These are phyloP conservation scores for Escarpia spicata DNA, from an alignment of 2,888 invertebrate genomes.

Conservation along the genomic window DNA sequence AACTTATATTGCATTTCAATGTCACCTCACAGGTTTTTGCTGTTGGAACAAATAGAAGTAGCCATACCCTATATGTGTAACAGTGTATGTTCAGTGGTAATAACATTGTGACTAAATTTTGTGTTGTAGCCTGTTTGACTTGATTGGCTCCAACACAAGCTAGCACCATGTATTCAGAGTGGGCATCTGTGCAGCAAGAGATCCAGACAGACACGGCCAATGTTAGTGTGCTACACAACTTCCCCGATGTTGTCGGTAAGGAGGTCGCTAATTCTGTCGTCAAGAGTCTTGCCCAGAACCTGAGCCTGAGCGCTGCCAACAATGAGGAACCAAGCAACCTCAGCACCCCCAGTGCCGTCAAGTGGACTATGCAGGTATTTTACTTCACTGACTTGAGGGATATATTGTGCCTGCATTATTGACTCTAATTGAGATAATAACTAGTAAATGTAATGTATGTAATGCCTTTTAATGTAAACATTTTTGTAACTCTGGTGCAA, in stretches of 20 bases:
- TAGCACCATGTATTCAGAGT: constrained; percentile 66
- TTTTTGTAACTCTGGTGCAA: no score
- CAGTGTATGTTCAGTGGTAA: neutral
- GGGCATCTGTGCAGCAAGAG: constrained; percentile 65
- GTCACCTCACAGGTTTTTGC: no score
- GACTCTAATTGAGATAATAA: no score
- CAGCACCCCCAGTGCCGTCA: constrained; percentile 79
- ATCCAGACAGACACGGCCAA: constrained; percentile 63
- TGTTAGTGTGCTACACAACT: constrained; percentile 78
- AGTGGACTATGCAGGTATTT: constrained; percentile 78
- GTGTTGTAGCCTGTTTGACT: neutral
- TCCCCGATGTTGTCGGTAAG: constrained; percentile 77
- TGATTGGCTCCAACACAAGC: neutral
- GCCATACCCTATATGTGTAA: no score
- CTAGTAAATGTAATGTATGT: no score
- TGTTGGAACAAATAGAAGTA: no score
- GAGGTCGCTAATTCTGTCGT: constrained; percentile 86
- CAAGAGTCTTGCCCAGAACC: constrained; percentile 77
- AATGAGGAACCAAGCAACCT: constrained; percentile 83
- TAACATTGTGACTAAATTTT: neutral
- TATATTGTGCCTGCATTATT: constrained; percentile 18
- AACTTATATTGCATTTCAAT: no score
- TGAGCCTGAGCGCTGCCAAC: constrained; percentile 72
- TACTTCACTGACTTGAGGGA: neutral
- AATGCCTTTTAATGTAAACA: no score